Evolutionary conservation across 2,797 vertebrate species (phyloP).

Genomic region (Heterohyrax brucei): DNA sequence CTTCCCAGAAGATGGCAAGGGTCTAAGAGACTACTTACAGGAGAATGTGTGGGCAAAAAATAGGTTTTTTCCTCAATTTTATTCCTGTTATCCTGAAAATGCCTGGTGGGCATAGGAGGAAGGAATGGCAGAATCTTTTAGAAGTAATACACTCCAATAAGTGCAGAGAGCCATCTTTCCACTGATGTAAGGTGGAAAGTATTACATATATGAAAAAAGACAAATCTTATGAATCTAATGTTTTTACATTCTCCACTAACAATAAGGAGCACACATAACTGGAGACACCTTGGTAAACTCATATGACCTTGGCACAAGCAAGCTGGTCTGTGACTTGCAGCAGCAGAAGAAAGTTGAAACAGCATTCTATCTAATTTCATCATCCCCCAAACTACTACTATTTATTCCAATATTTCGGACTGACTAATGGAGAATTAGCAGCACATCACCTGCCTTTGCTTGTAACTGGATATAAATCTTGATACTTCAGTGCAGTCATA

Average conservation of each 20-base stretch:
- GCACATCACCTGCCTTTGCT: background rate
- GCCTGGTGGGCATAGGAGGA: background rate
- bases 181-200: background rate
- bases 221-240: background rate
- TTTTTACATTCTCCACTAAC: slow-evolving; percentile 22
- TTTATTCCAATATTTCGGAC: slow-evolving; percentile 16
- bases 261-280: background rate
- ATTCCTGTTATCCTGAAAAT: background rate
- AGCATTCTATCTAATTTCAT: slow-evolving; percentile 7
- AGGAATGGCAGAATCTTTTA: background rate
- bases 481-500: background rate
- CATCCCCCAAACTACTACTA: background rate
- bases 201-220: background rate
- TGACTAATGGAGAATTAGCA: background rate
- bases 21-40: background rate
- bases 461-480: background rate
- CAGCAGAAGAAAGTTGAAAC: slow-evolving; percentile 41
- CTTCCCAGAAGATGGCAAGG: background rate
- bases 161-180: background rate
- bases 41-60: background rate
- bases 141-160: background rate
- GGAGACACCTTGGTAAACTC: slow-evolving; percentile 8
- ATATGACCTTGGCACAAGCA: background rate
- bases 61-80: background rate
- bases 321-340: background rate